Percentiles rank a stretch among this genome's conserved stretches.
Conservation (phyloP, 2,888 invertebrate species). For the Troides oblongomaculatus region DNA sequence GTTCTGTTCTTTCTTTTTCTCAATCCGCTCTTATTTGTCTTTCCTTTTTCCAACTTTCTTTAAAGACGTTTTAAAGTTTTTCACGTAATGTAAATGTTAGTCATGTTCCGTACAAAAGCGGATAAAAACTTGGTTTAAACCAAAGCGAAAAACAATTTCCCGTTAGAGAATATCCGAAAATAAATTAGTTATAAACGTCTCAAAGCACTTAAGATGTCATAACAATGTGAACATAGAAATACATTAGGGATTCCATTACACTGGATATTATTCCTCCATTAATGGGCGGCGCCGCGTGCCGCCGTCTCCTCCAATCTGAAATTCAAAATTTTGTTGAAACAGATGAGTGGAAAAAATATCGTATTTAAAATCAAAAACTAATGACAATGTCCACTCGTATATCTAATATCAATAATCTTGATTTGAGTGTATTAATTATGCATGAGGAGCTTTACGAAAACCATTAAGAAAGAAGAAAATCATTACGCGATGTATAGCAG, state of each 20-base stretch:
- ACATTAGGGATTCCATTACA: conserved; percentile 57
- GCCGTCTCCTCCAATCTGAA: conserved; percentile 49
- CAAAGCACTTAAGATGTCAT: conserved; percentile 45
- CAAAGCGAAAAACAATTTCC: conserved; percentile 8
- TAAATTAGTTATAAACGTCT: conserved; percentile 35
- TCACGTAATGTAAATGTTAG: background rate
- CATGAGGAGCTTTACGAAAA: conserved; percentile 1
- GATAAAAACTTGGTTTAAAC: background rate
- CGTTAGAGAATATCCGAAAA: conserved; percentile 20
- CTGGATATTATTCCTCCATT: conserved; percentile 60
- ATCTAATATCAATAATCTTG: conserved; percentile 29
- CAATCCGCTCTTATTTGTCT: background rate
- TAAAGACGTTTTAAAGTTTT: background rate
- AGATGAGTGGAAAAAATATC: conserved; percentile 61
- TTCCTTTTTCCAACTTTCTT: background rate
- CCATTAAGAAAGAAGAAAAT: conserved; percentile 11
- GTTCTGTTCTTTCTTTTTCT: conserved; percentile 9
- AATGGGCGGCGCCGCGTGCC: conserved; percentile 45
- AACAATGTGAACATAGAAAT: conserved; percentile 50
- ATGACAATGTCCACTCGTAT: conserved; percentile 34
- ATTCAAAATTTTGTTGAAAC: conserved; percentile 61
- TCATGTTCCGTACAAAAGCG: background rate
- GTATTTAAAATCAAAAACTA: conserved; percentile 46
- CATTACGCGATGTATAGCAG: conserved; percentile 3
- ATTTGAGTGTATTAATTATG: conserved; percentile 19